Base-by-base conservation (phyloP, 1,140 invertebrate species). In the Lycorma delicatula region DNA sequence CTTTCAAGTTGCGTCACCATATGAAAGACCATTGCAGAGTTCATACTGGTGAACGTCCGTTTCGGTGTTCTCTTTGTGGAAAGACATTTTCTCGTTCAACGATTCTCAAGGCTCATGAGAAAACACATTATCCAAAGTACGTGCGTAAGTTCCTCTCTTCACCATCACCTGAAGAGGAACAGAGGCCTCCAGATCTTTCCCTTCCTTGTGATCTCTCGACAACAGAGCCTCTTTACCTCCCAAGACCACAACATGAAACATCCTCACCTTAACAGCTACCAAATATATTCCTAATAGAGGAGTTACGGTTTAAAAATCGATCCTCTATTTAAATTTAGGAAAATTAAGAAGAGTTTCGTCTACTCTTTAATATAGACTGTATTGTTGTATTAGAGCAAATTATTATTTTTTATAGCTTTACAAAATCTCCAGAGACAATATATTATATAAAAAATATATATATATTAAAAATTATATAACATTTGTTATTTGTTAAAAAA, bases 21-120 rank as follows among this genome's bases (percentile, higher is more conserved):
- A 91, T 93, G 89, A 92, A 91, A 74, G 89, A 93, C 74, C 90
- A 93, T 73, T 91, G 88, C 74, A 82, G 89, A 66, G 89, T 92
- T 52, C 90, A 93, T 71, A 92, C 89, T 64, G 91, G 90, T 51
- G 91, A 93, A 71, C 78, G 90, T 58, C 91, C 90, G 3, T 94
- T 93, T 76, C 79, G 87, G 62, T 94, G 91, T 73, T 80, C 82
- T 48, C 75, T 92, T 56, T 93, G 91, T 72, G 89, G 88, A 49
- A 93, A 93, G 71, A 91, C 87, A 36, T 94, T 93, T 73, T 91
- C 88, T 48, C 78, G 89, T 60, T 90, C 87, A 52, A 91, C 89
- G 50, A 92, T 92, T 72, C 76, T 92, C 59, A 92, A 92, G 71
- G 88, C 89, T 63, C 90, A 93, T 74, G 89, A 92, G 73, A 92